Evolutionary conservation across 2,888 invertebrate species (phyloP), one percentile per base, ranked within the genome.

Genomic region (Sabellastarte sp.): DNA sequence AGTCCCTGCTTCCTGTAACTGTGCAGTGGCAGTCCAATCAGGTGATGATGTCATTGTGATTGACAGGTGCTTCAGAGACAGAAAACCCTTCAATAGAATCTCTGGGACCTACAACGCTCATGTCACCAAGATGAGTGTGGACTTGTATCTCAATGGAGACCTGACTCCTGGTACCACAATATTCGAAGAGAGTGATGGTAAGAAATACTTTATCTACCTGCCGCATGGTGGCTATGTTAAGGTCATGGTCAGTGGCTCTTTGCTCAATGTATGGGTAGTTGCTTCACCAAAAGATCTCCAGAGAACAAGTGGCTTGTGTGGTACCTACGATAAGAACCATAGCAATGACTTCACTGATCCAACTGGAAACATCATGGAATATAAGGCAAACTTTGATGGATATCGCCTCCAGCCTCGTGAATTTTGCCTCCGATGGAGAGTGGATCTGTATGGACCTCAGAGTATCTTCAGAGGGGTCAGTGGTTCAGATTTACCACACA

Each of bases 401-500:
- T 32, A 52, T 15, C 31, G 64, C 26, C 26, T 41, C 15, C 62
- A 63, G 28, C 74, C 72, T 15, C 63, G 70, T 10, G 50, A 57
- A 4, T 76, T 77, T 57, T 68, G 72, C 15, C 29, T 60, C 26
- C 66, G 67, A 24, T 77, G 77, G 76, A 72, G 74, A 74, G 41
- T 41, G 41, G 41, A 41, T 41, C 10, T 41, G 41, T 20, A 15
- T 41, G 31, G 53, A 15, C 28, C 3, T 5, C 62, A 65, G 30
- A 67, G 67, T 50, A 24, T 67, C 20, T 62, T 67, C 30, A 15
- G 50, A 2, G 67, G 67, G 10, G 57, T 65, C 3, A 4, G 15
- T 2, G 32, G 20, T n/a, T n/a, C 50, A 1, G 20, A 29, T n/a
- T 32, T n/a, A 3, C 31, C 53, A 3, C 59, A 59, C 30, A n/a